phyloP scores from a whole-genome alignment of 2,888 invertebrate species.

The Bellardia pandia region DNA sequence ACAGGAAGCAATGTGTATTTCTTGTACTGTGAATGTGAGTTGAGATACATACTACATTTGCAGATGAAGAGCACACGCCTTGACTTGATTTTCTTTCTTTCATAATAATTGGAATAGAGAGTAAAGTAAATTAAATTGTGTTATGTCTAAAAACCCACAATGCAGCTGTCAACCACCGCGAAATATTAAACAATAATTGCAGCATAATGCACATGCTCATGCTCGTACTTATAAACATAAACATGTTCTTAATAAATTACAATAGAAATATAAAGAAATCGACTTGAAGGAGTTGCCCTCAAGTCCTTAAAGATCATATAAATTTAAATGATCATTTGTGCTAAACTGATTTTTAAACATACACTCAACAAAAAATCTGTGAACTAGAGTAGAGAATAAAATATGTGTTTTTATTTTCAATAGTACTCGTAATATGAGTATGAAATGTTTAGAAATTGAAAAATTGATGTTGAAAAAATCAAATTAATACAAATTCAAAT shows the following conservation, averaged over 20 bases:
- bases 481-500: too few species aligned
- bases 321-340: constrained; percentile 52
- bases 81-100: constrained; percentile 59
- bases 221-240: neutral
- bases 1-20: constrained; percentile 83
- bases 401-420: too few species aligned
- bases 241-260: neutral
- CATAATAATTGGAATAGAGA: constrained; percentile 53
- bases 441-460: too few species aligned
- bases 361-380: constrained; percentile 42
- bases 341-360: constrained; percentile 44
- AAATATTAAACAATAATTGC: constrained; percentile 64
- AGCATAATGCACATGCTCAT: constrained; percentile 58
- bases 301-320: constrained; percentile 40
- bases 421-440: too few species aligned
- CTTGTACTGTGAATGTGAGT: constrained; percentile 41
- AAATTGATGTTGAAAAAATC: too few species aligned
- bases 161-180: constrained; percentile 71
- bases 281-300: constrained; percentile 67
- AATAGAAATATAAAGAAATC: constrained; percentile 19
- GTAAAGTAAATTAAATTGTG: constrained; percentile 45
- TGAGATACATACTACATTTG: neutral
- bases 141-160: neutral
- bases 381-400: neutral
- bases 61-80: constrained; percentile 75